phyloP scores from a whole-genome alignment of 2,113 vertebrate genomes.

The Hydropotes inermis region DNA sequence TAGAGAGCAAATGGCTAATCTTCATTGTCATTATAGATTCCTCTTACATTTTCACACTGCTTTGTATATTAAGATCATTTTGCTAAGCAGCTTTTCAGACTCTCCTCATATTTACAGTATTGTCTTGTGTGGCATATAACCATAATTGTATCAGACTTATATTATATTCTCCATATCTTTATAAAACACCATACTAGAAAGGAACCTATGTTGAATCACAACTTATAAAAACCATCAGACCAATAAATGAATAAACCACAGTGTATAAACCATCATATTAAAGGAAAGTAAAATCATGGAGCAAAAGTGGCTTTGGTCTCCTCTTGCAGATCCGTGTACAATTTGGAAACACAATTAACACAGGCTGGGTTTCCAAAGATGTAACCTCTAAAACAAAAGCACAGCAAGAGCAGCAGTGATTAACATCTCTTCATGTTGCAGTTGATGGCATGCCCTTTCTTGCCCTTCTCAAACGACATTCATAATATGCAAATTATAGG shows the following conservation, averaged over 20 bases:
- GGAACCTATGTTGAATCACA: conserved; percentile 73
- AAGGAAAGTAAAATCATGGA: conserved; percentile 78
- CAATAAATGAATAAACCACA: conserved; percentile 84
- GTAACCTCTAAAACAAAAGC: conserved; percentile 2
- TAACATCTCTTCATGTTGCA: conserved; percentile 8
- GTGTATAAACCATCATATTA: conserved; percentile 78
- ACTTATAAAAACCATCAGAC: conserved; percentile 83
- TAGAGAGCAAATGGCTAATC: conserved; percentile 87
- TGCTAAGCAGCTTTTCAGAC: conserved; percentile 82
- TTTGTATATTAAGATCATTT: conserved; percentile 86
- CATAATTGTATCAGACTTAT: conserved; percentile 81
- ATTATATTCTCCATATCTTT: conserved; percentile 82
- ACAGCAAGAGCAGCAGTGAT: not conserved
- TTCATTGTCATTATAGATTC: conserved; percentile 84
- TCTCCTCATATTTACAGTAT: conserved; percentile 78
- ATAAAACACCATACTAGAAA: conserved; percentile 77
- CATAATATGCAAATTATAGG: conserved; percentile 25
- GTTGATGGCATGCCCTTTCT: not conserved
- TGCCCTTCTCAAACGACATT: not conserved
- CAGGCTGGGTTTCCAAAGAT: conserved; percentile 20
- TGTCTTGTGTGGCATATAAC: conserved; percentile 76
- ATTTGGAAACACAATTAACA: conserved; percentile 22
- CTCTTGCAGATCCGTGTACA: not conserved
- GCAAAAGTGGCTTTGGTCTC: conserved; percentile 73
- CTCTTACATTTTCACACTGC: conserved; percentile 86